Base-by-base conservation (phyloP, 2,113 vertebrate species). In the Oreochromis tanganicae region DNA sequence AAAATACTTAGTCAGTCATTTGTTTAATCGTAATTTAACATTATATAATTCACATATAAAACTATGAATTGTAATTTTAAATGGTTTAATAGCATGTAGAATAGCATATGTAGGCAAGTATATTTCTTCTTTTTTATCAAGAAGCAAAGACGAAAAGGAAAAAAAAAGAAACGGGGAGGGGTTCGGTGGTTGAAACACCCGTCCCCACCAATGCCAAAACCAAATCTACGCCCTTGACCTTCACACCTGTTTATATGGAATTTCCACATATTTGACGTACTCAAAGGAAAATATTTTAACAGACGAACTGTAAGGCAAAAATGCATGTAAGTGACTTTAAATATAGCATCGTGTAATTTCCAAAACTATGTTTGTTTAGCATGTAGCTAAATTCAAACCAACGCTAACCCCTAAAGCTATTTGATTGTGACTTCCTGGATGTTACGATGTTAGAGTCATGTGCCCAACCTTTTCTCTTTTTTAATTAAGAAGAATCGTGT, bases 251-350 rank as follows among this genome's bases (percentile, higher is more conserved):
- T 41, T n/a, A 4, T 41, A 2, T 41, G 63, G 36, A 68, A 41
- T 68, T 68, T 68, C 36, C 36, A 41, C 38, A 14, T 43, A 43
- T 43, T 71, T 71, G 21, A 41, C 5, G 5, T 14, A 46, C 0
- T 2, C 5, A 36, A 36, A 36, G 59, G 59, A 34, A 63, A 63
- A 11, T 63, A 34, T 63, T 61, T 61, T 4, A 36, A 36, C 17
- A n/a, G 9, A 63, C 0, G 1, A 34, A 36, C 32, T 36, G 1
- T 63, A 0, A 36, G 5, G 61, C 27, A 19, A 63, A 63, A 63
- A 63, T n/a, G 9, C 59, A 36, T 10, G 9, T 63, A 36, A 34
- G 32, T 0, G 17, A 63, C n/a, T 71, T 71, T 1, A 24, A 27
- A 71, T 43, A 43, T 43, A 41, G 1, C n/a, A 43, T 43, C n/a